Evolutionary conservation across 2,888 invertebrate genomes (phyloP), one percentile per base, ranked within the genome.

Genomic region (Gisinianus flammeolus): DNA sequence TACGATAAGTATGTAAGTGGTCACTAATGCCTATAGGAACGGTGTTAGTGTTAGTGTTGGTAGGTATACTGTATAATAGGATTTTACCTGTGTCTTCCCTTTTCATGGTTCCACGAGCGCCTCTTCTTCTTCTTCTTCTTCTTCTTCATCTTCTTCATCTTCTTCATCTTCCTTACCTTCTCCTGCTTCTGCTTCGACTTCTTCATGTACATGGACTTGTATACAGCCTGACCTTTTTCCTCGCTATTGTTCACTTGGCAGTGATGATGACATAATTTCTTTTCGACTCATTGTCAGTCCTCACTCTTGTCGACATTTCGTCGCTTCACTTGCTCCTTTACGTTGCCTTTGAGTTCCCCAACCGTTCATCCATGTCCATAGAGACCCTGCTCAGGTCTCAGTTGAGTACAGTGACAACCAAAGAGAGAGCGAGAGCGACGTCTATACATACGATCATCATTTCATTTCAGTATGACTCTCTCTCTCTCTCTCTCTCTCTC

Each of bases 251-350:
- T 75, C 66, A 31, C 68, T 71, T 80, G 79, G 69, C 79, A 79
- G 76, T 52, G 76, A 69, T 79, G 81, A 82, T 80, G 81, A 81
- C 77, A 82, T 78, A 77, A 81, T 82, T 82, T 77, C 68, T 66
- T 70, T 67, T 71, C 74, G 56, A 54, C 33, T 66, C 35, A 68
- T 19, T 79, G 33, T 58, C 58, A 71, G 35, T 80, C 78, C 62
- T 78, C 78, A 77, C 79, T 79, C 77, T 75, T 72, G 75, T 79
- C 77, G 68, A 76, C 76, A 22, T 68, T 76, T 68, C 68, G 35
- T 22, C 69, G 76, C 70, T 76, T 76, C 72, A 72, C 72, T 72
- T 33, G 28, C 58, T 58, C 54, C 72, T 58, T 33, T 62, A 28
- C 8, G 31, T 58, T 52, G n/a, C n/a, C 69, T 33, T 69, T 69